Evolutionary conservation across 1,140 invertebrate genomes (phyloP).

Genomic region (Amyelois transitella): DNA sequence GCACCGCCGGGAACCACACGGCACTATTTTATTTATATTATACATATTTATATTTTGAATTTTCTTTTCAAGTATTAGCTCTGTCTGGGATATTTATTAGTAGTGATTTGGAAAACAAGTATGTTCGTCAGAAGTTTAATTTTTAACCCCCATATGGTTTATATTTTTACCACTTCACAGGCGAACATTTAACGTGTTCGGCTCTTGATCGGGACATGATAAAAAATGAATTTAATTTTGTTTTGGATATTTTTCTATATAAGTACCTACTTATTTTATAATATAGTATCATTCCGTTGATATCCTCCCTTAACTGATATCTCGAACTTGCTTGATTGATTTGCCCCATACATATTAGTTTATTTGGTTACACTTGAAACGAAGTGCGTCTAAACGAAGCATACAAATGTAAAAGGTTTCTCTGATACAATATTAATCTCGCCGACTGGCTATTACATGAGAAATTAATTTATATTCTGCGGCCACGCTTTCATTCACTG

Average conservation of each 20-base stretch:
- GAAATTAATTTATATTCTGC: conserved; percentile 42
- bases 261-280: no score
- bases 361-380: not conserved
- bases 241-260: not conserved
- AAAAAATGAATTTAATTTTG: no score
- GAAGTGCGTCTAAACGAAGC: conserved; percentile 13
- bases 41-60: not conserved
- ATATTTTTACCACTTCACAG: no score
- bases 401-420: conserved; percentile 42
- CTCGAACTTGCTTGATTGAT: not conserved
- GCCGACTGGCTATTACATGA: conserved; percentile 35
- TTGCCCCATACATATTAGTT: not conserved
- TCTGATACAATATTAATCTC: conserved; percentile 49
- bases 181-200: no score
- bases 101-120: not conserved
- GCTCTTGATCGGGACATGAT: not conserved
- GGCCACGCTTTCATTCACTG: not conserved
- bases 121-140: not conserved
- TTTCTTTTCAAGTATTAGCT: no score
- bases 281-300: not conserved
- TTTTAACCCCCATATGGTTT: no score
- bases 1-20: no score
- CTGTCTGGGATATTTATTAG: not conserved
- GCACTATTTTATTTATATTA: no score
- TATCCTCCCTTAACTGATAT: not conserved